Percentiles rank a stretch among this genome's conserved stretches.
phyloP scores from a whole-genome alignment of 2,888 invertebrate species.

The Gisinianus flammeolus region DNA sequence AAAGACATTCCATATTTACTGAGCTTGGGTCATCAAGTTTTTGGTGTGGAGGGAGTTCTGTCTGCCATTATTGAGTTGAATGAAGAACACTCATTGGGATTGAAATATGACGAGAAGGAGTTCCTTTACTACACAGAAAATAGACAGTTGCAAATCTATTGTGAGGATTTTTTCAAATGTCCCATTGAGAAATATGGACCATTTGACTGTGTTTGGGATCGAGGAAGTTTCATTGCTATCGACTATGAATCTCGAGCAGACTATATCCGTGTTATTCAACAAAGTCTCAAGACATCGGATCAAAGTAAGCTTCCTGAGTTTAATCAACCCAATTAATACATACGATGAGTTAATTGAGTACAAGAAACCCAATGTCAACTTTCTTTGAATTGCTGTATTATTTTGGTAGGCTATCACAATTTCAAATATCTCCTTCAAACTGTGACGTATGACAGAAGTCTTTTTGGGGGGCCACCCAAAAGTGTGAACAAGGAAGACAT shows the following conservation, averaged over 20 bases:
- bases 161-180: slow-evolving; percentile 58
- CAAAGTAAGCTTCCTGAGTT: neutral
- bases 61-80: slow-evolving; percentile 46
- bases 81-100: slow-evolving; percentile 51
- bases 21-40: slow-evolving; percentile 58
- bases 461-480: slow-evolving; percentile 42
- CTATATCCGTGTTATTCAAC: slow-evolving; percentile 46
- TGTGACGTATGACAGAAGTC: slow-evolving; percentile 44
- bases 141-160: slow-evolving; percentile 55
- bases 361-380: too few species aligned
- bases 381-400: slow-evolving; percentile 16
- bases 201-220: slow-evolving; percentile 60
- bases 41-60: slow-evolving; percentile 58
- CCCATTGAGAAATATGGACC: slow-evolving; percentile 57
- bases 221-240: slow-evolving; percentile 59
- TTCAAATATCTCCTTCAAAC: slow-evolving; percentile 50
- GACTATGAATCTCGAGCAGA: slow-evolving; percentile 46
- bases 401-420: slow-evolving; percentile 22
- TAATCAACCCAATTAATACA: neutral
- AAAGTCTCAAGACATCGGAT: slow-evolving; percentile 34
- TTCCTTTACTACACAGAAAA: slow-evolving; percentile 49
- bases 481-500: slow-evolving; percentile 47
- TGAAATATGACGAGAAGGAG: slow-evolving; percentile 43
- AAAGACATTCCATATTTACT: slow-evolving; percentile 59
- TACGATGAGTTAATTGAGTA: neutral